These are phyloP conservation scores for Alloplasta piceator DNA, from an alignment of 2,888 invertebrate species.

Conservation along the genomic window DNA sequence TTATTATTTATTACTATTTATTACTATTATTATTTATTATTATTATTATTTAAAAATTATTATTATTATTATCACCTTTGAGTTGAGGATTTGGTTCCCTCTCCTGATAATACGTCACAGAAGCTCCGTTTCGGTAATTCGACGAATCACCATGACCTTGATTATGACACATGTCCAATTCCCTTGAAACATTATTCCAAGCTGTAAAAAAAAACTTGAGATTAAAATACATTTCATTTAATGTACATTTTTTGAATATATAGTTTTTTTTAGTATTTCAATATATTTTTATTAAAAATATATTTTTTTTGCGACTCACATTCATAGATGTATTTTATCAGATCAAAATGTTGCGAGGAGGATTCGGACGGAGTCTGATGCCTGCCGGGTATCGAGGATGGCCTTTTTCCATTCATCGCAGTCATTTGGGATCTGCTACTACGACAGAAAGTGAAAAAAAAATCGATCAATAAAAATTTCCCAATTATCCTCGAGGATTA, in stretches of 20 bases:
- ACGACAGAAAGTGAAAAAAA: too few relatives aligned
- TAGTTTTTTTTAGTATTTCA: too few relatives aligned
- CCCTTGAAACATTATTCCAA: constrained; percentile 84
- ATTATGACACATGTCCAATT: constrained; percentile 84
- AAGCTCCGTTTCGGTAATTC: constrained; percentile 83
- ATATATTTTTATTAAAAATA: constrained; percentile 13
- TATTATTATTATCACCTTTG: constrained; percentile 78
- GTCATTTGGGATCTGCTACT: constrained; percentile 77
- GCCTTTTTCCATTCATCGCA: constrained; percentile 81
- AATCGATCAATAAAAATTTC: too few relatives aligned
- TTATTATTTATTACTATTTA: too few relatives aligned
- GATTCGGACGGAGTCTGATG: constrained; percentile 77
- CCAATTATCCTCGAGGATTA: too few relatives aligned
- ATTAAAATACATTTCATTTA: too few relatives aligned
- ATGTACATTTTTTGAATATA: too few relatives aligned
- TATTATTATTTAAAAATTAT: too few relatives aligned
- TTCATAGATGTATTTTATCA: constrained; percentile 91
- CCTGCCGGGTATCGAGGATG: constrained; percentile 77
- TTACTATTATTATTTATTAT: too few relatives aligned
- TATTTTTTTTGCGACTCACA: constrained; percentile 77
- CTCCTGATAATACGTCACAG: constrained; percentile 88
- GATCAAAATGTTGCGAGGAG: constrained; percentile 88
- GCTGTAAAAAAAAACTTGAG: constrained; percentile 78
- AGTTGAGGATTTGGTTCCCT: constrained; percentile 81
- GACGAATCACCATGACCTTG: constrained; percentile 79